These are phyloP conservation scores for Perca schrenkii DNA, from an alignment of 2,113 vertebrate species.

Conservation along the genomic window DNA sequence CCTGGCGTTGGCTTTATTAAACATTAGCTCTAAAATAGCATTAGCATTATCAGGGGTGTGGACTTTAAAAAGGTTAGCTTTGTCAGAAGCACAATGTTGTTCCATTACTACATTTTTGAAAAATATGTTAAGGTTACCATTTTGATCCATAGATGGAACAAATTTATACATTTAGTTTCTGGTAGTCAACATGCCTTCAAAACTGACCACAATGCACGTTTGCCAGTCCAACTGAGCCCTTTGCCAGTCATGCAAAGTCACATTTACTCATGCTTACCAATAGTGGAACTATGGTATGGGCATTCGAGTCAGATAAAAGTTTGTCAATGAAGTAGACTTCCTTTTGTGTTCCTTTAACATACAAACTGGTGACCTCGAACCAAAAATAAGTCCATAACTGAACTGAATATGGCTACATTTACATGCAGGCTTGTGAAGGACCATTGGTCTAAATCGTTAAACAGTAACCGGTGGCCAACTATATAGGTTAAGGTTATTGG, in stretches of 20 bases:
- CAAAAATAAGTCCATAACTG: neutral
- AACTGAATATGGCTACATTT: constrained; percentile 31
- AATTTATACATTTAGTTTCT: neutral
- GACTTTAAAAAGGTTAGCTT: too few species aligned
- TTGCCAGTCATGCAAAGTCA: neutral
- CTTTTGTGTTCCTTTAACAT: neutral
- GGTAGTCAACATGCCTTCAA: neutral
- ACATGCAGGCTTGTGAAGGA: constrained; percentile 32
- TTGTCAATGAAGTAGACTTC: neutral
- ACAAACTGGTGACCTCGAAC: neutral
- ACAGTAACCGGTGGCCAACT: too few species aligned
- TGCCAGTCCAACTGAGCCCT: neutral
- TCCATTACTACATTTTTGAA: neutral
- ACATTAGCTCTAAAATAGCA: too few species aligned
- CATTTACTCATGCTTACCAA: neutral
- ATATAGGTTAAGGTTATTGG: neutral
- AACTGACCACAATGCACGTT: neutral
- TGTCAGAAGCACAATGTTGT: too few species aligned
- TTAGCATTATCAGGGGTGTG: too few species aligned
- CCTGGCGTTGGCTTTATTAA: too few species aligned
- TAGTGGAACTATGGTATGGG: neutral
- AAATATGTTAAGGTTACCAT: neutral
- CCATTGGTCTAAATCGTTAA: too few species aligned
- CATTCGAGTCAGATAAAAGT: neutral
- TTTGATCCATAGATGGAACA: neutral